Conservation (phyloP, 2,113 vertebrate species). For the Hucho hucho region DNA sequence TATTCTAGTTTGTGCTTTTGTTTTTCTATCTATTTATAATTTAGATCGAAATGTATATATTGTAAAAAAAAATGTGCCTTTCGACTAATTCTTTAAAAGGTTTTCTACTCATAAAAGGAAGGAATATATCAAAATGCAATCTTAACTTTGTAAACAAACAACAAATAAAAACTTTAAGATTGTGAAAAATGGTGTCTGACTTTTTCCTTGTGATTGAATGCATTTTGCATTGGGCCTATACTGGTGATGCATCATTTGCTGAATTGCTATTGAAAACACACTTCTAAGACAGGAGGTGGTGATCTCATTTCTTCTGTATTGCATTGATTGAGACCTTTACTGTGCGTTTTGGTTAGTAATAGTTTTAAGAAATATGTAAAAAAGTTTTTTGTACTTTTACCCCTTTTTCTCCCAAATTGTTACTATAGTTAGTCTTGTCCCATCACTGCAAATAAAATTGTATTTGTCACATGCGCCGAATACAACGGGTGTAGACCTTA, state of each 20-base stretch:
- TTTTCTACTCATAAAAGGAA: slow-evolving; percentile 91
- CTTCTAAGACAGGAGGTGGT: not conserved
- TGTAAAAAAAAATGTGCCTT: slow-evolving; percentile 95
- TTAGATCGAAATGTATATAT: slow-evolving; percentile 90
- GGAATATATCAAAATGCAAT: slow-evolving; percentile 78
- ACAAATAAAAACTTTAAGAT: slow-evolving; percentile 75
- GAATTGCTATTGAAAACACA: too few species aligned
- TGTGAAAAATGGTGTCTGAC: slow-evolving; percentile 57
- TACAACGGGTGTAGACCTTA: too few species aligned
- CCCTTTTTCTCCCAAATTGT: too few species aligned
- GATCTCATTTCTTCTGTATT: not conserved
- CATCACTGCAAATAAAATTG: too few species aligned
- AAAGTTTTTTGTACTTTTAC: too few species aligned
- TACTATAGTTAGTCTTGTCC: too few species aligned
- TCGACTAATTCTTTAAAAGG: slow-evolving; percentile 85
- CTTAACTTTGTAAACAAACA: slow-evolving; percentile 80
- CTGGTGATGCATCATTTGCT: not conserved
- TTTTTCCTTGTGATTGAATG: slow-evolving; percentile 9
- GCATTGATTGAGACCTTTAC: too few species aligned
- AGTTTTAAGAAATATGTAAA: too few species aligned
- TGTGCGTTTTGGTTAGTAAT: too few species aligned
- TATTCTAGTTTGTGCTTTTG: slow-evolving; percentile 80
- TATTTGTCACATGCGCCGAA: too few species aligned
- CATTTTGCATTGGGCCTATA: not conserved
- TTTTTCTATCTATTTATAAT: slow-evolving; percentile 98